These are phyloP conservation scores for Lasioglossum malachurum DNA, from an alignment of 2,888 invertebrate genomes.

Conservation along the genomic window DNA sequence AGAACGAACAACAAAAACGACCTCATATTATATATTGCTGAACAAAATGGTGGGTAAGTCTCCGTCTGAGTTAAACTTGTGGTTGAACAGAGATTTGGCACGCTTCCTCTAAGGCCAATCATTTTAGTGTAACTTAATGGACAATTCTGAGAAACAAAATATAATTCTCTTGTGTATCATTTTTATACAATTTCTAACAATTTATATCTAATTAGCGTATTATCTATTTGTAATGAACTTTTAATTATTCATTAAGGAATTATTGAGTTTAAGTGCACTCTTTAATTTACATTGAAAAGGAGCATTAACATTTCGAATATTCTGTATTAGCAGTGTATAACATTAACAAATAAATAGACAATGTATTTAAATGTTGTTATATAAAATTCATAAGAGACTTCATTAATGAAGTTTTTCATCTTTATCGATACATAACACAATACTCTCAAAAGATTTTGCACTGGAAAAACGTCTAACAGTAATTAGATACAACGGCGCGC, in stretches of 20 bases:
- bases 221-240: background rate
- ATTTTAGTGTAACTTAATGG: conserved; percentile 37
- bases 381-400: background rate
- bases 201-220: background rate
- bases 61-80: conserved; percentile 59
- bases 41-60: conserved; percentile 51
- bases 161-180: conserved; percentile 25
- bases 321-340: background rate
- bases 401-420: background rate
- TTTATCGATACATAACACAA: background rate
- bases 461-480: too few relatives aligned
- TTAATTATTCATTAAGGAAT: background rate
- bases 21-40: conserved; percentile 42
- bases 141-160: conserved; percentile 40
- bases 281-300: background rate
- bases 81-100: conserved; percentile 73
- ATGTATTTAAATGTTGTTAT: background rate
- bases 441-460: background rate
- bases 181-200: background rate
- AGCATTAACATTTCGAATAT: background rate
- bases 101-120: conserved; percentile 75
- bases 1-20: conserved; percentile 8
- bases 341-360: background rate
- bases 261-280: background rate
- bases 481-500: too few relatives aligned